These are phyloP conservation scores for Thryonomys swinderianus DNA, from an alignment of 2,113 vertebrate species.

Conservation along the genomic window DNA sequence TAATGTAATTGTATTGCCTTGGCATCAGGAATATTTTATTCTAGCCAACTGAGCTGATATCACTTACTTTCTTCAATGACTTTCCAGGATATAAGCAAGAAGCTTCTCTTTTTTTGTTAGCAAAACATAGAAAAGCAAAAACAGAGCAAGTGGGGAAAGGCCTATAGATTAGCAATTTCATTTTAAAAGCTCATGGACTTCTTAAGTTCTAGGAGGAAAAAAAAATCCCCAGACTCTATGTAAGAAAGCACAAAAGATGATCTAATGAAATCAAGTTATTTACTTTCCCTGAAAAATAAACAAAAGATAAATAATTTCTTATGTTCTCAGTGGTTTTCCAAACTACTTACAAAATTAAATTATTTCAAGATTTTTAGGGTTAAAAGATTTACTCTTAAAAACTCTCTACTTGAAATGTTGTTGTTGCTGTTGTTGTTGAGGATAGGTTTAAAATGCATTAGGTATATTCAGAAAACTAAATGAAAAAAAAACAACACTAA, in stretches of 20 bases:
- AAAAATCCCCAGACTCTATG: not conserved
- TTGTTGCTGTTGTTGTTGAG: slow-evolving; percentile 60
- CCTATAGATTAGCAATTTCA: slow-evolving; percentile 19
- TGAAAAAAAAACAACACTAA: slow-evolving; percentile 73
- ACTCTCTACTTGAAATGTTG: slow-evolving; percentile 66
- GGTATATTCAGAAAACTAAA: slow-evolving; percentile 70
- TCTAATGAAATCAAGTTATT: slow-evolving; percentile 27
- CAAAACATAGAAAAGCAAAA: not conserved
- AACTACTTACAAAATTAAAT: slow-evolving; percentile 61
- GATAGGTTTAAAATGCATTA: slow-evolving; percentile 69
- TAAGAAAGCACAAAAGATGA: slow-evolving; percentile 41
- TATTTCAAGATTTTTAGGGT: slow-evolving; percentile 58
- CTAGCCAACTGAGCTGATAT: slow-evolving; percentile 10
- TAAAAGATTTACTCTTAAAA: slow-evolving; percentile 70
- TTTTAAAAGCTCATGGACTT: slow-evolving; percentile 38
- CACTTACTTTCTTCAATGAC: not conserved
- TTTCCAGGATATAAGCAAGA: slow-evolving; percentile 59
- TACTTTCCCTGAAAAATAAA: slow-evolving; percentile 64
- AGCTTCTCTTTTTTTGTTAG: not conserved
- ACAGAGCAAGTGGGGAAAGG: not conserved
- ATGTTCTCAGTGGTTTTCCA: slow-evolving; percentile 51
- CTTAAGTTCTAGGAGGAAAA: not conserved
- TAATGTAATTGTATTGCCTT: slow-evolving; percentile 56
- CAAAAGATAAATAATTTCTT: not conserved
- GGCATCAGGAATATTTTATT: slow-evolving; percentile 47